Conservation (phyloP, 1,140 invertebrate genomes). For the Lepidurus arcticus region DNA sequence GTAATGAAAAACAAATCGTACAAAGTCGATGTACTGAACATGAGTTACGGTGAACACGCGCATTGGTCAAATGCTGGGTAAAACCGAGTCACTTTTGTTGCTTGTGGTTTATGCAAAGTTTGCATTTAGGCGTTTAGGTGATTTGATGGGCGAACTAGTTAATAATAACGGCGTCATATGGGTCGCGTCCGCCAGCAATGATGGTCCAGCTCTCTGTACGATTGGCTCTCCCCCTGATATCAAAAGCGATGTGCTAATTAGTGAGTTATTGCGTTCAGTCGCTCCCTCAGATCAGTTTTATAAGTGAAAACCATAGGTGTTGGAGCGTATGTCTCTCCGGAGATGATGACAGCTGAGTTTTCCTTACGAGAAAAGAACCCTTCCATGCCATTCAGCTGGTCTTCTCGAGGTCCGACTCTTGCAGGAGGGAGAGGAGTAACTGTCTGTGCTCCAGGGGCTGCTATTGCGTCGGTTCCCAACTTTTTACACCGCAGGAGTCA, state of each 20-base stretch:
- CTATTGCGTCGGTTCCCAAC: constrained; percentile 89
- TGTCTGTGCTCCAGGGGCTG: constrained; percentile 91
- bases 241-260: constrained; percentile 70
- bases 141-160: constrained; percentile 81
- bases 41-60: constrained; percentile 94
- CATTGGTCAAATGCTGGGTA: constrained; percentile 87
- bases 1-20: constrained; percentile 59
- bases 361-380: constrained; percentile 75
- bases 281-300: constrained; percentile 22
- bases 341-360: constrained; percentile 96
- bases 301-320: constrained; percentile 56
- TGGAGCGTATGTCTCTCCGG: constrained; percentile 91
- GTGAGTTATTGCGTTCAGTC: constrained; percentile 46
- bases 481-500: constrained; percentile 82
- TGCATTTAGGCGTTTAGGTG: constrained; percentile 63
- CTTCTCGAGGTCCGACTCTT: constrained; percentile 73
- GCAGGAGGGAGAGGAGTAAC: constrained; percentile 84
- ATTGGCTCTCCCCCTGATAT: constrained; percentile 90
- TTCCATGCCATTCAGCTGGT: constrained; percentile 89
- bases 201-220: constrained; percentile 87
- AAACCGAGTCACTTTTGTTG: constrained; percentile 32
- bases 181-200: constrained; percentile 89
- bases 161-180: constrained; percentile 87
- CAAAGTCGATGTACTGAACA: constrained; percentile 85
- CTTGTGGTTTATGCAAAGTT: background rate